These are phyloP conservation scores for Benitochromis conjunctus DNA, from an alignment of 2,113 vertebrate species.

Conservation along the genomic window DNA sequence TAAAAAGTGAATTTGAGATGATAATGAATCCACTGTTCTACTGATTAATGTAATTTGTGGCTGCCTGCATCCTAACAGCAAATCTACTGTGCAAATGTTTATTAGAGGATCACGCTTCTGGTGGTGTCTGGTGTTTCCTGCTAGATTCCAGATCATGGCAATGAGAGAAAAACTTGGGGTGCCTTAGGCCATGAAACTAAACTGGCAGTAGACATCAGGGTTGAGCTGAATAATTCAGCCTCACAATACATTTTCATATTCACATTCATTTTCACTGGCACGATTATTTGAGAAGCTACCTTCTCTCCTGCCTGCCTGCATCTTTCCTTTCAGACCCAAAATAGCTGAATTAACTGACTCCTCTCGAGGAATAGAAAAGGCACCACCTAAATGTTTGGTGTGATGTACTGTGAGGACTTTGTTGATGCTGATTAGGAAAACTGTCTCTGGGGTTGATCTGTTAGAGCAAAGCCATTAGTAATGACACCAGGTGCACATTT, in stretches of 20 bases:
- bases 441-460: constrained; percentile 16
- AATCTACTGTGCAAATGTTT: not conserved
- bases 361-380: constrained; percentile 58
- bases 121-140: not conserved
- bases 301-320: constrained; percentile 18
- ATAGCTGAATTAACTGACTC: constrained; percentile 58
- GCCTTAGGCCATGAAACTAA: constrained; percentile 49
- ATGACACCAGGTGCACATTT: not conserved
- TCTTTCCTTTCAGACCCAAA: constrained; percentile 50
- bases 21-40: not conserved
- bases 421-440: constrained; percentile 47
- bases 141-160: constrained; percentile 10
- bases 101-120: not conserved
- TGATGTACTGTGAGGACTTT: constrained; percentile 33
- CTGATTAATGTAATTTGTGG: not conserved
- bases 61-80: not conserved
- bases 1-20: not conserved
- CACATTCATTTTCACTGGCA: constrained; percentile 49
- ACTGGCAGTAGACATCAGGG: constrained; percentile 58
- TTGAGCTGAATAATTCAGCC: constrained; percentile 64
- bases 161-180: constrained; percentile 19
- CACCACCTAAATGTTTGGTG: constrained; percentile 54
- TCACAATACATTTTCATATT: constrained; percentile 59
- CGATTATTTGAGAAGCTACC: constrained; percentile 34
- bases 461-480: not conserved